Evolutionary conservation across 2,113 vertebrate species (phyloP), one percentile per base, ranked within the genome.

Genomic region (Pipra filicauda): DNA sequence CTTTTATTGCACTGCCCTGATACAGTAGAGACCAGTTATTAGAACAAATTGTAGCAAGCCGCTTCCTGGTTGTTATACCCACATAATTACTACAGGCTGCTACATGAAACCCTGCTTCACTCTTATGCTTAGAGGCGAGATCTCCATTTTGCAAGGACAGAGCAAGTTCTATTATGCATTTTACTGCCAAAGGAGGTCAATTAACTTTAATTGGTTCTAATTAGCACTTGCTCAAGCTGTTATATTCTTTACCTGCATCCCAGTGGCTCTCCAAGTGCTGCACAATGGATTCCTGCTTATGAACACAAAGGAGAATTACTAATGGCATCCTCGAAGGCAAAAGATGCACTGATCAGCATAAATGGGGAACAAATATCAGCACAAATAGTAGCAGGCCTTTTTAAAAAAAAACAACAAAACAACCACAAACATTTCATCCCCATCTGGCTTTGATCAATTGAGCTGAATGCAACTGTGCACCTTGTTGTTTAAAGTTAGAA

Each of bases 131-230:
- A 85, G 89, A 96, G 92, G 88, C 57, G 6, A 95, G 93, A 95
- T 89, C 95, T 95, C 93, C 83, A 89, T 94, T 96, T 84, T 95
- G 93, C 93, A 93, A 94, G 96, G 96, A 96, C 93, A 91, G 95
- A 96, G 76, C 92, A 94, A 93, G 83, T 96, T 95, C 93, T 91
- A 95, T 89, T 91, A 93, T 33, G 52, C 88, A 81, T 96, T 95
- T 96, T 87, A 91, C 86, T 94, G 95, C 86, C 92, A 93, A 96
- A 96, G 91, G 95, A 96, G 96, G 95, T 96, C 96, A 97, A 95
- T 96, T 96, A 96, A 97, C 92, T 96, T 96, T 97, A 97, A 97
- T 94, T 96, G 96, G 86, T 92, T 93, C 91, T 96, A 96, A 97
- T 97, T 97, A 97, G 91, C 96, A 96, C 96, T 96, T 89, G 93